A percentile compares a stretch with the other conserved stretches of the same genome.
phyloP scores from a whole-genome alignment of 35 echinoderm and acorn worm genomes.

The Patiria miniata region DNA sequence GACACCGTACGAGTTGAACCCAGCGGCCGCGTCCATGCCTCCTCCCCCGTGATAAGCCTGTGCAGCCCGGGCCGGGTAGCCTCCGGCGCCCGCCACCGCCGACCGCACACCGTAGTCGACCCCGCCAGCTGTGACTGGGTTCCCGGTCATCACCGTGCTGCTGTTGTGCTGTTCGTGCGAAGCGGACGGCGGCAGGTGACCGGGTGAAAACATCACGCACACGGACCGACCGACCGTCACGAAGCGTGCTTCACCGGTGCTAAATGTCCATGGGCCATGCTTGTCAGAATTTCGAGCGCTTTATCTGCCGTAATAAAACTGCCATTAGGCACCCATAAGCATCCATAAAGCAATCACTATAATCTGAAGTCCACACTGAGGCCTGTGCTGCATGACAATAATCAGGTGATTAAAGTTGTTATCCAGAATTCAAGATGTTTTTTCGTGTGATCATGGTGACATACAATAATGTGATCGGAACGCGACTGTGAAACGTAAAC shows the following conservation, averaged over 20 bases:
- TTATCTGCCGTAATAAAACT: slow-evolving; percentile 69
- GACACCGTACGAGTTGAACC: not conserved
- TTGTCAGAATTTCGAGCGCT: slow-evolving; percentile 43
- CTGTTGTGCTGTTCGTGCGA: slow-evolving; percentile 3
- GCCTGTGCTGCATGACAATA: slow-evolving; percentile 43
- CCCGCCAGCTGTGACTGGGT: slow-evolving; percentile 17
- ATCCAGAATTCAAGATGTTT: slow-evolving; percentile 23
- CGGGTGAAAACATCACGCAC: not conserved
- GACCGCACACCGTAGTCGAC: slow-evolving; percentile 14
- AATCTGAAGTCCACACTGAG: slow-evolving; percentile 45
- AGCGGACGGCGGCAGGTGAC: slow-evolving; percentile 15
- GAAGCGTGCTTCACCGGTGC: slow-evolving; percentile 23
- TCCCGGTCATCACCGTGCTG: slow-evolving; percentile 27
- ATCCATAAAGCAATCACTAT: slow-evolving; percentile 56
- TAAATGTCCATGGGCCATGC: slow-evolving; percentile 12
- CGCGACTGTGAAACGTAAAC: not conserved
- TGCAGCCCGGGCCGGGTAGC: slow-evolving; percentile 2
- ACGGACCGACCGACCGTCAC: slow-evolving; percentile 7
- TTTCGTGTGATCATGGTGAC: slow-evolving; percentile 27
- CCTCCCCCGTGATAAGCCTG: slow-evolving; percentile 21
- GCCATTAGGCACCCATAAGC: slow-evolving; percentile 54
- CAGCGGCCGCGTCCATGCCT: not conserved
- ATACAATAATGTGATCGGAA: slow-evolving; percentile 33
- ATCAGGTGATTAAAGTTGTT: slow-evolving; percentile 13
- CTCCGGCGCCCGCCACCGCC: slow-evolving; percentile 25